Percentiles rank a stretch among this genome's conserved stretches.
Evolutionary conservation across 2,888 invertebrate species (phyloP).

Genomic region (Agonopterix arenella): DNA sequence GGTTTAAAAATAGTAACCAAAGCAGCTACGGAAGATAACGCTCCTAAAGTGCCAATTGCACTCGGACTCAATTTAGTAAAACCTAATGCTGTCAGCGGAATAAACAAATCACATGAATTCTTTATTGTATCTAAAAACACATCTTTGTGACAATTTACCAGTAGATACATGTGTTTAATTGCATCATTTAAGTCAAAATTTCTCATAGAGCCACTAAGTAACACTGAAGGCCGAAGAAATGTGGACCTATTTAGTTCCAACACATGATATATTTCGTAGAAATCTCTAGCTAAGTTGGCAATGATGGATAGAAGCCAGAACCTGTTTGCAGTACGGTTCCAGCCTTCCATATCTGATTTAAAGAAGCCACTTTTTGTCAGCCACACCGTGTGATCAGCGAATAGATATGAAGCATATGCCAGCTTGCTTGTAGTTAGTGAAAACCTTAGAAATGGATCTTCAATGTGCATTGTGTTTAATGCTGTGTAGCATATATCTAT

Average conservation of each 20-base stretch:
- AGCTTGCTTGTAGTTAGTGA: conserved; percentile 88
- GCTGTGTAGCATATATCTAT: conserved; percentile 88
- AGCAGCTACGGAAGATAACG: conserved; percentile 88
- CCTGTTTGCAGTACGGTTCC: conserved; percentile 84
- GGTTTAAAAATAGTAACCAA: conserved; percentile 86
- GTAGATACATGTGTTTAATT: conserved; percentile 39
- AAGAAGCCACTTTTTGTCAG: conserved; percentile 84
- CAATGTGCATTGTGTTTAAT: conserved; percentile 82
- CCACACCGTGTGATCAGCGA: conserved; percentile 93
- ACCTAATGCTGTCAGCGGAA: conserved; percentile 89
- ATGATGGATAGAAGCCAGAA: conserved; percentile 92
- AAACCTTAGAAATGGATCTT: conserved; percentile 81
- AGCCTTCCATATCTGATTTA: conserved; percentile 83
- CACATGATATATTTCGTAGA: conserved; percentile 87
- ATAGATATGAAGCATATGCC: conserved; percentile 85
- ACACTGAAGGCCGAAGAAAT: conserved; percentile 59
- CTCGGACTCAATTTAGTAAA: conserved; percentile 87
- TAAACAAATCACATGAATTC: conserved; percentile 91
- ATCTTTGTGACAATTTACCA: conserved; percentile 72
- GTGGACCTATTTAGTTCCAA: conserved; percentile 66
- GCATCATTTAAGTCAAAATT: conserved; percentile 34
- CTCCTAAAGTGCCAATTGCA: conserved; percentile 86
- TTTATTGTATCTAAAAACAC: conserved; percentile 89
- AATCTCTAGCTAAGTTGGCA: conserved; percentile 87
- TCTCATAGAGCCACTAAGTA: conserved; percentile 38